These are phyloP conservation scores for Andrena marginata DNA, from an alignment of 2,888 invertebrate genomes.

Conservation along the genomic window DNA sequence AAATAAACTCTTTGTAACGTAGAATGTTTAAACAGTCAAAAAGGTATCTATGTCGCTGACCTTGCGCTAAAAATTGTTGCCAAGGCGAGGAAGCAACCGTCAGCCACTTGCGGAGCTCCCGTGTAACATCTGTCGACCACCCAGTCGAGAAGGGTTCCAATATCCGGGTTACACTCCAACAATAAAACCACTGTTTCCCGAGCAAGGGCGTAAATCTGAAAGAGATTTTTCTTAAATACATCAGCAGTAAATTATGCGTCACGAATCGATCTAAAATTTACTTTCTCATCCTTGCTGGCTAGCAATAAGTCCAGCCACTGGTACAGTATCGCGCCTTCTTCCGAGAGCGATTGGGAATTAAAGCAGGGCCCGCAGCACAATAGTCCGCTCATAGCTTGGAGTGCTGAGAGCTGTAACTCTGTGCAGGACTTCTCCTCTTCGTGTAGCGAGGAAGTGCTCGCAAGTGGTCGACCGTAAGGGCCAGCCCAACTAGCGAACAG, in stretches of 20 bases:
- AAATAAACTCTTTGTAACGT: constrained; percentile 32
- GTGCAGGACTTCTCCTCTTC: constrained; percentile 81
- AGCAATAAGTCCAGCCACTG: constrained; percentile 97
- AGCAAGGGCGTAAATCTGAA: constrained; percentile 94
- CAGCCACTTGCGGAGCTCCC: constrained; percentile 95
- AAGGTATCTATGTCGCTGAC: constrained; percentile 85
- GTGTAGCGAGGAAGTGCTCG: constrained; percentile 77
- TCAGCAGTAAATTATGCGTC: constrained; percentile 1
- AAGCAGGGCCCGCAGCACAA: constrained; percentile 98
- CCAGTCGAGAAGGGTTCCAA: constrained; percentile 97
- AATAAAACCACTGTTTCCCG: constrained; percentile 97
- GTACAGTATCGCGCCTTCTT: constrained; percentile 96
- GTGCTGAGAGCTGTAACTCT: constrained; percentile 86
- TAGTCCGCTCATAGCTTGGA: constrained; percentile 97
- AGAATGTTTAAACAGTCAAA: constrained; percentile 5
- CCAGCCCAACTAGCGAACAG: constrained; percentile 98
- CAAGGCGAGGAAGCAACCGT: constrained; percentile 98
- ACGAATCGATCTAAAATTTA: constrained; percentile 77
- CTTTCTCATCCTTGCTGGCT: constrained; percentile 94
- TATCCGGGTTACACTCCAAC: constrained; percentile 97
- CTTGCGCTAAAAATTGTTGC: constrained; percentile 98
- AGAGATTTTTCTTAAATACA: constrained; percentile 44
- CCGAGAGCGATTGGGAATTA: constrained; percentile 92
- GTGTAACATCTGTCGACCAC: constrained; percentile 99
- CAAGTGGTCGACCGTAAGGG: constrained; percentile 90